These are phyloP conservation scores for Staurois parvus DNA, from an alignment of 2,797 vertebrate species.

Conservation along the genomic window DNA sequence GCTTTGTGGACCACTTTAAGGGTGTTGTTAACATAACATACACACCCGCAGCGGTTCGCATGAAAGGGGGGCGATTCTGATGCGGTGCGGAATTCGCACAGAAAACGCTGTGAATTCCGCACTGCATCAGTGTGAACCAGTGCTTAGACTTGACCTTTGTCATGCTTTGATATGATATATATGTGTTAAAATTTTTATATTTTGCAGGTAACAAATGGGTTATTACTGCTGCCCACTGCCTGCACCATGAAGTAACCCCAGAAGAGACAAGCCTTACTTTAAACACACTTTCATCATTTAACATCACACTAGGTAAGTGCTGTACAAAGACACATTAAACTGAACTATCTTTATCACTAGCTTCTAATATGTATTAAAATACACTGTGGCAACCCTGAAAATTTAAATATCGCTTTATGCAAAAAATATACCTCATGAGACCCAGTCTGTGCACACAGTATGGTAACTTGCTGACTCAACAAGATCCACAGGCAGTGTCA, in stretches of 20 bases:
- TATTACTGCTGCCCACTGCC: conserved; percentile 74
- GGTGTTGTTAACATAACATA: too few species aligned
- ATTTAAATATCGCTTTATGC: not conserved
- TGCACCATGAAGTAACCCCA: conserved; percentile 60
- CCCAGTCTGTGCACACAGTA: too few species aligned
- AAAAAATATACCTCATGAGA: too few species aligned
- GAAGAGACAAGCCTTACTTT: conserved; percentile 48
- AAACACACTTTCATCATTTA: conserved; percentile 68
- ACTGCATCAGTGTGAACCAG: too few species aligned
- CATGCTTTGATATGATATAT: too few species aligned
- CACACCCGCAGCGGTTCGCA: too few species aligned
- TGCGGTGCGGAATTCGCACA: too few species aligned
- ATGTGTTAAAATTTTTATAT: not conserved
- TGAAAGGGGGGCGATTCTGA: too few species aligned
- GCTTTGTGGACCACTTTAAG: too few species aligned
- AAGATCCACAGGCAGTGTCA: too few species aligned
- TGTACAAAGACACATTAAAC: not conserved
- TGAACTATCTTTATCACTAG: not conserved
- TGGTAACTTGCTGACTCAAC: too few species aligned
- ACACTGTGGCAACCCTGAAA: not conserved
- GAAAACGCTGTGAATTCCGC: too few species aligned
- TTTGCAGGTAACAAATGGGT: conserved; percentile 71
- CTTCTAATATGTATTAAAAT: not conserved
- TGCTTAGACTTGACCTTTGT: not conserved
- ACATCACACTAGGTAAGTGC: conserved; percentile 72